phyloP scores from a whole-genome alignment of 2,113 vertebrate species.

The Physeter macrocephalus region DNA sequence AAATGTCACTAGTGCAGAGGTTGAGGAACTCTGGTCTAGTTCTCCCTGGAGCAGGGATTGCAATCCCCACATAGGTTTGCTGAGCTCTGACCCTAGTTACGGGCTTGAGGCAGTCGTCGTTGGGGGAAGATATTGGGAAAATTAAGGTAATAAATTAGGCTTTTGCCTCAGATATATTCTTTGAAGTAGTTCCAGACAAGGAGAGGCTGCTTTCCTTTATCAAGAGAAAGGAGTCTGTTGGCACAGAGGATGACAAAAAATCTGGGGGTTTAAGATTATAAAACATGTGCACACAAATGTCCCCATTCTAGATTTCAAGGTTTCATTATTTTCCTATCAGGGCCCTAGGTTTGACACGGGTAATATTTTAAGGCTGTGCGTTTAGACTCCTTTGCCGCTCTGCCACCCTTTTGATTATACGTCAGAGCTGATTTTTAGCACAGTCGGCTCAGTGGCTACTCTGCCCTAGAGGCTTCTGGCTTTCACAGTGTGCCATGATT shows the following conservation, averaged over 20 bases:
- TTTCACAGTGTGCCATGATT: background rate
- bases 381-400: background rate
- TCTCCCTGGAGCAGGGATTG: background rate
- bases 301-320: background rate
- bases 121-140: background rate
- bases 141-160: background rate
- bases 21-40: background rate
- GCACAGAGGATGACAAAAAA: background rate
- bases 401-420: background rate
- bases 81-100: background rate
- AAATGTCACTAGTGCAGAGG: background rate
- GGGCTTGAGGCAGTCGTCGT: background rate
- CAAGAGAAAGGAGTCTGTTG: background rate
- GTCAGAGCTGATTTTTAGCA: background rate
- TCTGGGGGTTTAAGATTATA: background rate
- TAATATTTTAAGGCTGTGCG: background rate
- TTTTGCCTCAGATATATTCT: background rate
- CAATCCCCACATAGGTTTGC: background rate
- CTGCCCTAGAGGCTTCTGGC: background rate
- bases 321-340: background rate
- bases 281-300: background rate
- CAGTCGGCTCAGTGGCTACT: background rate
- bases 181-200: background rate
- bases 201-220: background rate
- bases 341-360: background rate